Evolutionary conservation across 2,888 invertebrate species (phyloP).

Genomic region (Agrypnus murinus): DNA sequence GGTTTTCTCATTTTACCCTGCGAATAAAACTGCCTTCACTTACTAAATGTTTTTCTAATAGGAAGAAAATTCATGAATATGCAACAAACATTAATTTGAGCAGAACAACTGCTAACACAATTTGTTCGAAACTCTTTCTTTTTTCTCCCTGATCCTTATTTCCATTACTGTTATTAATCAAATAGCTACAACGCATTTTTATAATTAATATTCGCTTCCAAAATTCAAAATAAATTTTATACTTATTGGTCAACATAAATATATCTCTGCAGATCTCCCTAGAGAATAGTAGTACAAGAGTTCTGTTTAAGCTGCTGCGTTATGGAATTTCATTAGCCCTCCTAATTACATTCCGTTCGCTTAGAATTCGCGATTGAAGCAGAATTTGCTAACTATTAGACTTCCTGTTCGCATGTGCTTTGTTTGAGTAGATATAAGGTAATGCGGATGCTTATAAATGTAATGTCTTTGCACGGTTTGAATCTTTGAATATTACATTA

Average conservation of each 20-base stretch:
- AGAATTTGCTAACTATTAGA: conserved; percentile 33
- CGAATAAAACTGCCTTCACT: no score
- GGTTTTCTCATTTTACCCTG: no score
- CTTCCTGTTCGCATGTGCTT: conserved; percentile 27
- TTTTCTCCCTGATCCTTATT: no score
- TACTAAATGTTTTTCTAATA: no score
- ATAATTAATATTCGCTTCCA: no score
- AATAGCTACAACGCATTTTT: no score
- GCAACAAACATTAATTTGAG: no score
- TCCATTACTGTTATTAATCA: no score
- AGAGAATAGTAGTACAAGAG: background rate
- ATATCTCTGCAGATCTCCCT: conserved; percentile 1
- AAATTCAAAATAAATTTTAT: background rate
- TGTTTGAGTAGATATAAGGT: conserved; percentile 19
- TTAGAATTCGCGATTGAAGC: conserved; percentile 36
- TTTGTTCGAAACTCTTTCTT: no score
- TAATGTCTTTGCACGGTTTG: conserved; percentile 8
- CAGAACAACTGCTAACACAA: no score
- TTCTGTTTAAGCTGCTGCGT: conserved; percentile 48
- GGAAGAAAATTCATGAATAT: no score
- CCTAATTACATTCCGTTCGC: conserved; percentile 55
- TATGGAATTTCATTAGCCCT: conserved; percentile 58
- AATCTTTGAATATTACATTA: conserved; percentile 11
- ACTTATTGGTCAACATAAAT: background rate
- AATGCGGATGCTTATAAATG: conserved; percentile 14